Percentiles rank a stretch among this genome's conserved stretches.
Conservation (phyloP, 2,113 vertebrate genomes). For the Cephalopterus ornatus region DNA sequence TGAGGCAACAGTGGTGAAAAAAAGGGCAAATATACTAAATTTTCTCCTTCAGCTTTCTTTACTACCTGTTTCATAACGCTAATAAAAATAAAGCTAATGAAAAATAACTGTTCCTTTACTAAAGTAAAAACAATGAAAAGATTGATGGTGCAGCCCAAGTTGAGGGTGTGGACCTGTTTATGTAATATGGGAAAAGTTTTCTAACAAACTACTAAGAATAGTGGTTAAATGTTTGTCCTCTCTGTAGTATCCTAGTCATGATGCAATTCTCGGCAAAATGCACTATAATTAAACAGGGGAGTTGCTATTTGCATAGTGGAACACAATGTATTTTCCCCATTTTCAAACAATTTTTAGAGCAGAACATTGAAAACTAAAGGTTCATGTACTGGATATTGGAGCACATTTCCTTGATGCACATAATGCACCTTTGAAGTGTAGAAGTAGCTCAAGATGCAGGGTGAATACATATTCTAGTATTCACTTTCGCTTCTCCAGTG, state of each 20-base stretch:
- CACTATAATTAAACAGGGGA: constrained; percentile 22
- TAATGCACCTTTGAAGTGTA: not conserved
- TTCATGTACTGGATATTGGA: not conserved
- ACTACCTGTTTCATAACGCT: not conserved
- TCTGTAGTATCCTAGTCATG: constrained; percentile 8
- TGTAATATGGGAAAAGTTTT: constrained; percentile 45
- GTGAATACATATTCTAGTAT: not conserved
- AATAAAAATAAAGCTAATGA: not conserved
- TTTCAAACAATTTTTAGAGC: not conserved
- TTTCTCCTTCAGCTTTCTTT: not conserved
- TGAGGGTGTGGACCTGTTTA: not conserved
- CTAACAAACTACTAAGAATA: constrained; percentile 43
- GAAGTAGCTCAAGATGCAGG: not conserved
- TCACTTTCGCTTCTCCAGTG: not conserved
- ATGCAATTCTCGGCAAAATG: constrained; percentile 33
- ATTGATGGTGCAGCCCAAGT: not conserved
- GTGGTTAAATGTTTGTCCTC: constrained; percentile 41
- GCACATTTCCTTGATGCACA: not conserved
- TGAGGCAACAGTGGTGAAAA: not conserved
- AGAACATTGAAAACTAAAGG: not conserved
- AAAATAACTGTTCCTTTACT: constrained; percentile 26
- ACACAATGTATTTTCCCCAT: constrained; percentile 30
- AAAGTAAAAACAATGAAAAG: not conserved
- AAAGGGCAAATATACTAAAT: not conserved
- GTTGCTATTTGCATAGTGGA: constrained; percentile 41